These are phyloP conservation scores for Sphaeramia orbicularis DNA, from an alignment of 2,797 vertebrate genomes.

Conservation along the genomic window DNA sequence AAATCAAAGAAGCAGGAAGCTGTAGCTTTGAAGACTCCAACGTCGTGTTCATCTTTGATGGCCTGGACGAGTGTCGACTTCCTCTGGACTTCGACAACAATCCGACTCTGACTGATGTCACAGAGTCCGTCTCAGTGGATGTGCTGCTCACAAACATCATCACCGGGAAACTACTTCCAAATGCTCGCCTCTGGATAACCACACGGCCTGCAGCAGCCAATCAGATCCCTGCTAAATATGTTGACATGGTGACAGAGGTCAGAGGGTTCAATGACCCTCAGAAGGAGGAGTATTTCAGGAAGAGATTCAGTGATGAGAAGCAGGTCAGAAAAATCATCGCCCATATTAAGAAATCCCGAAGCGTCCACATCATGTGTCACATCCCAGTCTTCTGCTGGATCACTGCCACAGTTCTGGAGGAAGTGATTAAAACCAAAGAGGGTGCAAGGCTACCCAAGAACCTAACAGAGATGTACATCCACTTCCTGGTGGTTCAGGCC, in stretches of 20 bases:
- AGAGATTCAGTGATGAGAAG: conserved; percentile 1
- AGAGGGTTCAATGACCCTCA: conserved; percentile 2
- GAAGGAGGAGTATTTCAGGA: conserved; percentile 5
- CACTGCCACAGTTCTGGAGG: neutral
- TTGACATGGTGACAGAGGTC: conserved; percentile 5
- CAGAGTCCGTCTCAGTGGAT: neutral
- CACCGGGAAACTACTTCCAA: neutral
- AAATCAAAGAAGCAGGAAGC: conserved; percentile 9
- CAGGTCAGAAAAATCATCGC: neutral
- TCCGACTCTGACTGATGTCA: neutral
- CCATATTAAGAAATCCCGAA: neutral
- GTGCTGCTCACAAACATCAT: conserved; percentile 5
- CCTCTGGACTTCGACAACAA: conserved; percentile 2
- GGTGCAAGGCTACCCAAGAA: neutral
- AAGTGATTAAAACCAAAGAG: neutral
- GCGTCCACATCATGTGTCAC: conserved; percentile 8
- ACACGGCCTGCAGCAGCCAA: conserved; percentile 1
- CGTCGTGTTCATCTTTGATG: conserved; percentile 7
- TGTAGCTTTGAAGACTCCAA: neutral
- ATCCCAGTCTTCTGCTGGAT: conserved; percentile 14
- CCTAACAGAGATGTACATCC: conserved; percentile 8
- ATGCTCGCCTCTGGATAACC: neutral
- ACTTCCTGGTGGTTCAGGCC: conserved; percentile 7
- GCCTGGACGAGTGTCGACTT: conserved; percentile 7
- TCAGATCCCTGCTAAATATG: conserved; percentile 2